These are phyloP conservation scores for Crypturellus undulatus DNA, from an alignment of 2,113 vertebrate genomes.

Conservation along the genomic window DNA sequence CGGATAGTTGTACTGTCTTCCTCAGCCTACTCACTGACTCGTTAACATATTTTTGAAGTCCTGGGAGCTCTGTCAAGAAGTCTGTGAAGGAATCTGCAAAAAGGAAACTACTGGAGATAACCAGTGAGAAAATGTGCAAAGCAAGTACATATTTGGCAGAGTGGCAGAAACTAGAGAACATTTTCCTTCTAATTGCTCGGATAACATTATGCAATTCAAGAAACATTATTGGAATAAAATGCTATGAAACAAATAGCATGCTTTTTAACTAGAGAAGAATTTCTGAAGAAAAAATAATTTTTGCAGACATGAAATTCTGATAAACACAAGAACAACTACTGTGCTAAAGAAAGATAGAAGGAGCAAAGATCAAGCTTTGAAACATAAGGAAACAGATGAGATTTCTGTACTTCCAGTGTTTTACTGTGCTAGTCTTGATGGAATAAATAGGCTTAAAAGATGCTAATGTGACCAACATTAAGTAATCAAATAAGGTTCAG, in stretches of 20 bases:
- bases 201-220: background rate
- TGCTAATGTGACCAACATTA: background rate
- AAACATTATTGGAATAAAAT: background rate
- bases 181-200: slow-evolving; percentile 2
- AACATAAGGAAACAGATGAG: background rate
- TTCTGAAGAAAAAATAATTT: background rate
- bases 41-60: slow-evolving; percentile 1
- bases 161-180: background rate
- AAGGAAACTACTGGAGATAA: slow-evolving; percentile 17
- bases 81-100: slow-evolving; percentile 25
- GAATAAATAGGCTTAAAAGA: background rate
- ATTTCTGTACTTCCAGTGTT: background rate
- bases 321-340: background rate
- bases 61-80: slow-evolving; percentile 20
- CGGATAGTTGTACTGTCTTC: background rate
- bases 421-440: background rate
- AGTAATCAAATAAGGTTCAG: background rate
- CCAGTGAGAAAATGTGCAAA: background rate
- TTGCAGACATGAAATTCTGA: background rate
- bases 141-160: background rate
- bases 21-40: slow-evolving; percentile 40
- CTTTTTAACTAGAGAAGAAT: background rate
- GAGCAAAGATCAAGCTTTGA: background rate
- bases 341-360: background rate
- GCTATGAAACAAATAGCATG: background rate